phyloP scores from a whole-genome alignment of 2,888 invertebrate genomes.

The Ophioninae sp. region DNA sequence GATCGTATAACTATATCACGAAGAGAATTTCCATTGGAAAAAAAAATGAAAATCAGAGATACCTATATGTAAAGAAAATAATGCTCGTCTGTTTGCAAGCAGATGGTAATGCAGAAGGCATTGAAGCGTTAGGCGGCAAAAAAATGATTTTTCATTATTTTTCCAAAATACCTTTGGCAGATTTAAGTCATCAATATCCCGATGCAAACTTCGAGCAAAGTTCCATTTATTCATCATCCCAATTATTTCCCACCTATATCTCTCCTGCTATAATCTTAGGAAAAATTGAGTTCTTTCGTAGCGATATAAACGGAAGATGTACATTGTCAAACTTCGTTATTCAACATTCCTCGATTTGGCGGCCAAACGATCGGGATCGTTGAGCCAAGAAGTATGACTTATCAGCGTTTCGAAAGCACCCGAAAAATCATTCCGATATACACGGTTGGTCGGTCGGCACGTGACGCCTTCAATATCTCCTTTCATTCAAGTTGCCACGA shows the following conservation, averaged over 20 bases:
- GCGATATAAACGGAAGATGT: neutral
- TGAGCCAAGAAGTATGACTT: neutral
- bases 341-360: neutral
- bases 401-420: slow-evolving; percentile 17
- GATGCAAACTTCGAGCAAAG: too few species aligned
- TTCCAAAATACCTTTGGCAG: too few species aligned
- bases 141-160: too few species aligned
- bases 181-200: too few species aligned
- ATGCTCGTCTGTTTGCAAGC: neutral
- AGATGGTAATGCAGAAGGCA: neutral
- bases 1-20: neutral
- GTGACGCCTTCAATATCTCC: slow-evolving; percentile 53
- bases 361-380: neutral
- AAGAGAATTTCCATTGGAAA: neutral
- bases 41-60: neutral
- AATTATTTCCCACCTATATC: too few species aligned
- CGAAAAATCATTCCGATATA: slow-evolving; percentile 41
- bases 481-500: slow-evolving; percentile 58
- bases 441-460: slow-evolving; percentile 43
- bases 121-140: too few species aligned
- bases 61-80: too few species aligned
- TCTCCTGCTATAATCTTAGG: too few species aligned
- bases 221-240: too few species aligned
- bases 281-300: neutral
- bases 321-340: neutral